Evolutionary conservation across 2,888 invertebrate species (phyloP).

Genomic region (Tipula unca): DNA sequence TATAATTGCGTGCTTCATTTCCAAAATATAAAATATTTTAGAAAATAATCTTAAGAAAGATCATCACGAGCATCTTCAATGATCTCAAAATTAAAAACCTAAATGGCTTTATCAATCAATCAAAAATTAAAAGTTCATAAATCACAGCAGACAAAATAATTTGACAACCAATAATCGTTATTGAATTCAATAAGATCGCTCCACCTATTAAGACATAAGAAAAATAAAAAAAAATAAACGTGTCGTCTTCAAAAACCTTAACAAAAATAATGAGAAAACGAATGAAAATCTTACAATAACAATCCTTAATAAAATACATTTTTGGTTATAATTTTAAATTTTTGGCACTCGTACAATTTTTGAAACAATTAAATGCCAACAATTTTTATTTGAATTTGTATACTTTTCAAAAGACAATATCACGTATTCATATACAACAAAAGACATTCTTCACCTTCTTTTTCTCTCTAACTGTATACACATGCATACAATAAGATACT

Average conservation of each 20-base stretch:
- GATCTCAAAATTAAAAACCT: too few species aligned
- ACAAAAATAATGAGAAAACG: background rate
- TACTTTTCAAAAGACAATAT: background rate
- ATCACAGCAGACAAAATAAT: background rate
- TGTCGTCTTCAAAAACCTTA: background rate
- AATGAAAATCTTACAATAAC: background rate
- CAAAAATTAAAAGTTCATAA: background rate
- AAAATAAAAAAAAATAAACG: background rate
- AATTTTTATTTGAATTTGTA: background rate
- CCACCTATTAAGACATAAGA: background rate
- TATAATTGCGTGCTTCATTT: too few species aligned
- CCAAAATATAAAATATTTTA: too few species aligned
- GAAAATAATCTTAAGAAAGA: too few species aligned
- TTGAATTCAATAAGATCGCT: background rate
- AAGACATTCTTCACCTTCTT: background rate
- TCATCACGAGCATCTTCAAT: too few species aligned
- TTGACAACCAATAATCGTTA: background rate
- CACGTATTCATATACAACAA: background rate
- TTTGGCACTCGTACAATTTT: background rate
- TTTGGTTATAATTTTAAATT: background rate
- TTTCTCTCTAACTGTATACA: background rate
- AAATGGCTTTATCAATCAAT: background rate
- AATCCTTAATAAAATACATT: background rate
- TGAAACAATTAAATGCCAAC: background rate
- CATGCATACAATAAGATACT: background rate